Evolutionary conservation across 2,797 vertebrate genomes (phyloP), one percentile per base, ranked within the genome.

Genomic region (Spatula clypeata): DNA sequence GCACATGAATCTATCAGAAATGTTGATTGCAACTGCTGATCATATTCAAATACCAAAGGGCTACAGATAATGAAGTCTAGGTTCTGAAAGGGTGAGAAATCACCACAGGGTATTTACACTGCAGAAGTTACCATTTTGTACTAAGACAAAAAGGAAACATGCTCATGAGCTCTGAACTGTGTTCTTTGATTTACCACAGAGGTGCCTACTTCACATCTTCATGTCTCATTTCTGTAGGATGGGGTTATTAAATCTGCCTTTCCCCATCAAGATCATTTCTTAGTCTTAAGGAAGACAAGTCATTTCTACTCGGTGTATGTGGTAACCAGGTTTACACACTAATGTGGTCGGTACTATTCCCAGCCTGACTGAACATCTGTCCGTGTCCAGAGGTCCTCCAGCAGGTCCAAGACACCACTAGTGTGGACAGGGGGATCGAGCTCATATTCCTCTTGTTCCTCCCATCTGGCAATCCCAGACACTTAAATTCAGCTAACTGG

Each of bases 21-120:
- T 61, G 81, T 72, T 72, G 49, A 54, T 23, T 29, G 15, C 10
- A 44, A 72, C 44, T 74, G 54, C 32, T 72, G 61, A 81, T 90
- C 18, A 12, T 77, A 76, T 77, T 61, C 84, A 83, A 23, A 79
- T 71, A 89, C 60, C 36, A 40, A 69, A 88, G 26, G 45, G 58
- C 62, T 93, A 53, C 57, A 87, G 81, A 55, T 71, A 54, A 71
- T 69, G 74, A 90, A 60, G 53, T 61, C n/a, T 69, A 61, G 54
- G 73, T 83, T 81, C 79, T 88, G 75, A 74, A 85, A 94, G 76
- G 44, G 80, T 47, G 45, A 88, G 36, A 31, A 93, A 64, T 20
- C 61, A 86, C 40, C 2, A 0, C 57, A 60, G 69, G 51, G 54
- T 66, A 51, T 54, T 89, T 88, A 62, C 62, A 76, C 60, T 62